Conservation (phyloP, 2,888 invertebrate species). For the Odontothrips loti region DNA sequence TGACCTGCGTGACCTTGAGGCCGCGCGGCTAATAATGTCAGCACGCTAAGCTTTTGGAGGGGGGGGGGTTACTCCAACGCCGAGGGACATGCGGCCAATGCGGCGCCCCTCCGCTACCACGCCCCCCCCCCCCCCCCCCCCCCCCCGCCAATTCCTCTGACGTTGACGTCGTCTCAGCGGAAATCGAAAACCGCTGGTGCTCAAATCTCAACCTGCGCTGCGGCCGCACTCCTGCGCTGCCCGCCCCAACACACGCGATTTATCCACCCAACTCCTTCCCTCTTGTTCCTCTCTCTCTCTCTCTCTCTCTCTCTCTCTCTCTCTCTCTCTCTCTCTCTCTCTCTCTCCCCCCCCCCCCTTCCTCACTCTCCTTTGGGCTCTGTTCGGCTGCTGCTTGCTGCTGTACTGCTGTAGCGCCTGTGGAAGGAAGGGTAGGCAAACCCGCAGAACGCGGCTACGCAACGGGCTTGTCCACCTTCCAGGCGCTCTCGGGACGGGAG, state of each 20-base stretch:
- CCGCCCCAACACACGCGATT: slow-evolving; percentile 30
- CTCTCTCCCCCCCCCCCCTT: slow-evolving; percentile 28
- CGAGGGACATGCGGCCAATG: background rate
- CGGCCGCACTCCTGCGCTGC: background rate
- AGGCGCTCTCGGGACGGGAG: background rate
- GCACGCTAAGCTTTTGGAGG: background rate
- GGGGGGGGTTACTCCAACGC: background rate
- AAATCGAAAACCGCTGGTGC: slow-evolving; percentile 21
- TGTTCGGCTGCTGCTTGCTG: background rate
- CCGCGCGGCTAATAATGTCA: background rate
- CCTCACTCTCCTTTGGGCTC: background rate
- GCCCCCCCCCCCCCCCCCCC: background rate
- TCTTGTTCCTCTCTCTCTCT: slow-evolving; percentile 31
- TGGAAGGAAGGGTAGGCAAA: background rate
- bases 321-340: slow-evolving; percentile 33
- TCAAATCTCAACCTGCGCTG: background rate
- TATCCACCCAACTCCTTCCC: slow-evolving; percentile 32
- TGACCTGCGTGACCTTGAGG: background rate
- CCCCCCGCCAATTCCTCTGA: background rate
- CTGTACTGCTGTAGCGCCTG: background rate
- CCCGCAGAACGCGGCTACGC: background rate
- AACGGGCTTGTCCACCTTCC: background rate
- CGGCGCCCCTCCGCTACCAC: background rate
- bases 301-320: slow-evolving; percentile 33
- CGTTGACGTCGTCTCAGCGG: slow-evolving; percentile 11